Percentiles rank a stretch among this genome's conserved stretches.
Conservation (phyloP, 2,888 invertebrate species). For the Schizaphis graminum region DNA sequence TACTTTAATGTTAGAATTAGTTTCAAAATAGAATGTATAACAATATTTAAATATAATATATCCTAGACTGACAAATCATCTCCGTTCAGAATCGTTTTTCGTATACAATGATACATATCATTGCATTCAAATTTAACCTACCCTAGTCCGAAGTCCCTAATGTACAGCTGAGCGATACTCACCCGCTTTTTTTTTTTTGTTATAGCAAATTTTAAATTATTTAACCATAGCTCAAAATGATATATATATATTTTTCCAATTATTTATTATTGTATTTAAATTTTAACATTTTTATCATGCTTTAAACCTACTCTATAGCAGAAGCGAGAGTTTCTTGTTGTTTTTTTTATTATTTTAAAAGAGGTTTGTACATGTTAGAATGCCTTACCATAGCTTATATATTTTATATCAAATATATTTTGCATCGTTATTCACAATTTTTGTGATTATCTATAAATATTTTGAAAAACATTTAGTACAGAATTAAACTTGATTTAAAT, state of each 20-base stretch:
- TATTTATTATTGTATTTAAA: background rate
- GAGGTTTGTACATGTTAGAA: background rate
- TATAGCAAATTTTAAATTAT: background rate
- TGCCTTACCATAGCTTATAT: background rate
- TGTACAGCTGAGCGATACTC: too few species aligned
- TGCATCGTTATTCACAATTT: too few species aligned
- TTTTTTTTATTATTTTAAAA: background rate
- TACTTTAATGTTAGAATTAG: too few species aligned
- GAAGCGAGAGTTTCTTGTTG: background rate
- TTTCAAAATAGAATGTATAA: too few species aligned
- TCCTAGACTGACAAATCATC: too few species aligned
- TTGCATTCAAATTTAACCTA: too few species aligned
- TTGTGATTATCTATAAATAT: background rate
- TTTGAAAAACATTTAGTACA: background rate
- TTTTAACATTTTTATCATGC: background rate
- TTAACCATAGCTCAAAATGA: background rate
- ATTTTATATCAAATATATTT: background rate
- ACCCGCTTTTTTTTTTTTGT: background rate
- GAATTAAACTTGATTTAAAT: background rate
- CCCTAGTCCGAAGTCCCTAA: too few species aligned
- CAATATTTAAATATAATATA: too few species aligned
- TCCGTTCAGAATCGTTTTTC: too few species aligned
- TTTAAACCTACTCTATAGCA: background rate
- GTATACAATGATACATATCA: too few species aligned
- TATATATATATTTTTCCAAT: background rate